Evolutionary conservation across 1,140 invertebrate species (phyloP).

Genomic region (Prorops nasuta): DNA sequence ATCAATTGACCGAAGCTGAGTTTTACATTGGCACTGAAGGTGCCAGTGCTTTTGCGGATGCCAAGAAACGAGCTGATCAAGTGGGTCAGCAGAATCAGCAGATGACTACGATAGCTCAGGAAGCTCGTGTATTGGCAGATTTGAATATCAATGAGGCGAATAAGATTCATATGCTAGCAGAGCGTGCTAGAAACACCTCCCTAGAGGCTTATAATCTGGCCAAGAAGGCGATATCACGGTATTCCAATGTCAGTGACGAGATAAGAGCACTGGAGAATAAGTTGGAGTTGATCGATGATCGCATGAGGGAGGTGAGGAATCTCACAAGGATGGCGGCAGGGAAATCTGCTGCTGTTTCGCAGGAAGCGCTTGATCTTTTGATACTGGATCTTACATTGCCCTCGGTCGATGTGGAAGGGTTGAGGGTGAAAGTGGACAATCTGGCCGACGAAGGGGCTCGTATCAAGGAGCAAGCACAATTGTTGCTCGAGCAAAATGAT

Average conservation of each 20-base stretch:
- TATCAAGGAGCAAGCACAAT: slow-evolving; percentile 67
- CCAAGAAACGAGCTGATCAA: slow-evolving; percentile 77
- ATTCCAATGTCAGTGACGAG: slow-evolving; percentile 74
- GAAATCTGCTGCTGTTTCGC: slow-evolving; percentile 72
- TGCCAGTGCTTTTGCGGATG: slow-evolving; percentile 71
- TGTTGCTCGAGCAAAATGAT: slow-evolving; percentile 63
- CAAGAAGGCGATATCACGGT: slow-evolving; percentile 76
- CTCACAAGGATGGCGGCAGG: slow-evolving; percentile 70
- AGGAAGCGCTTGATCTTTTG: slow-evolving; percentile 76
- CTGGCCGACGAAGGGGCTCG: slow-evolving; percentile 62
- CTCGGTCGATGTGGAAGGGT: slow-evolving; percentile 66
- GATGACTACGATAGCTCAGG: slow-evolving; percentile 87
- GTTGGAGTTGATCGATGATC: slow-evolving; percentile 57
- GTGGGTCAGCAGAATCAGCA: slow-evolving; percentile 88
- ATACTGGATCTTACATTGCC: slow-evolving; percentile 75
- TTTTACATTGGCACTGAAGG: slow-evolving; percentile 81
- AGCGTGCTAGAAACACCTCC: slow-evolving; percentile 81
- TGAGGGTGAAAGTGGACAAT: slow-evolving; percentile 66
- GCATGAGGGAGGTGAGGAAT: slow-evolving; percentile 60
- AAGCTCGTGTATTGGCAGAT: slow-evolving; percentile 78
- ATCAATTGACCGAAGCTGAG: slow-evolving; percentile 68
- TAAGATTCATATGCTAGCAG: slow-evolving; percentile 73
- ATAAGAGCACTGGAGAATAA: slow-evolving; percentile 65
- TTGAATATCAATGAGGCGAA: slow-evolving; percentile 73
- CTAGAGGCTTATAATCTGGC: slow-evolving; percentile 76